These are phyloP conservation scores for Xenopus laevis DNA, from an alignment of 2,113 vertebrate species.

Conservation along the genomic window DNA sequence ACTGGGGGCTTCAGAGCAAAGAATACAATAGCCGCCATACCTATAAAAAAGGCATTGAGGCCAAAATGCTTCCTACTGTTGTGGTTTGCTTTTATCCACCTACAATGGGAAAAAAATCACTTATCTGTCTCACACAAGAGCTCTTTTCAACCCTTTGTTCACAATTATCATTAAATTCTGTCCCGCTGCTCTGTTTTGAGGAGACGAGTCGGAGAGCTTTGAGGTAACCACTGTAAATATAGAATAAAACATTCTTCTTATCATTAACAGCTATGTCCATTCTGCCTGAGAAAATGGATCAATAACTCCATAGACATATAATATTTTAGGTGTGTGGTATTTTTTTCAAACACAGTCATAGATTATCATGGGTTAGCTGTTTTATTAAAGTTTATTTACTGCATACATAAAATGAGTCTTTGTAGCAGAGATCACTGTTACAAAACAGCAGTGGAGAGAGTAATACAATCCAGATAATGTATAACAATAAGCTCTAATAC, in stretches of 20 bases:
- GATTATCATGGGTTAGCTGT: background rate
- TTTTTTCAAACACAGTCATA: background rate
- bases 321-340: background rate
- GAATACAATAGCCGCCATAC: too few relatives aligned
- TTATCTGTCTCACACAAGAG: background rate
- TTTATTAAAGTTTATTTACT: background rate
- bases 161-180: slow-evolving; percentile 9
- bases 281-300: slow-evolving; percentile 6
- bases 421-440: background rate
- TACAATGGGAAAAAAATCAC: background rate
- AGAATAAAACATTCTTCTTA: slow-evolving; percentile 16
- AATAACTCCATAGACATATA: slow-evolving; percentile 21
- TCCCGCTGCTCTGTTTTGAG: slow-evolving; percentile 14
- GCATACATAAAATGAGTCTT: background rate
- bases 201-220: background rate
- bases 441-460: background rate
- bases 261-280: slow-evolving; percentile 1
- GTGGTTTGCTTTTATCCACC: too few relatives aligned
- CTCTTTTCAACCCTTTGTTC: slow-evolving; percentile 7
- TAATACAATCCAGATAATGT: background rate
- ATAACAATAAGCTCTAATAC: background rate
- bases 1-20: too few relatives aligned
- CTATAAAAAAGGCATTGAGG: too few relatives aligned
- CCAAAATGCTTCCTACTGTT: too few relatives aligned
- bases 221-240: slow-evolving; percentile 5